These are phyloP conservation scores for Cercocebus atys DNA, from an alignment of 2,113 vertebrate species.

Conservation along the genomic window DNA sequence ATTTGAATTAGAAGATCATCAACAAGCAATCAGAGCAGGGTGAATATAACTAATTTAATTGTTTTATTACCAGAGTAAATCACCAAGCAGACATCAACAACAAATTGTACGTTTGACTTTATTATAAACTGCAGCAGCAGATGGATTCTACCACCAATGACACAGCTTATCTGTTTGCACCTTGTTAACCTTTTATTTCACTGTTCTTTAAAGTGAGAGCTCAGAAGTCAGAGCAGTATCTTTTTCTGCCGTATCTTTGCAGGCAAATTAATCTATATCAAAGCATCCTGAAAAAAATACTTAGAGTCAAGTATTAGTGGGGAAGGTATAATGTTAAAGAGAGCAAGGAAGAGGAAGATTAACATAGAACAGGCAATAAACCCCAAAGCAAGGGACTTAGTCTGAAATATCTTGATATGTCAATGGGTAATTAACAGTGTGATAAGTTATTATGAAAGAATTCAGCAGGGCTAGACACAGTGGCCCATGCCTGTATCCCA, in stretches of 20 bases:
- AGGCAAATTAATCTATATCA: slow-evolving; percentile 30
- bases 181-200: slow-evolving; percentile 59
- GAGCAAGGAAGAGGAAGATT: neutral
- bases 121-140: slow-evolving; percentile 8
- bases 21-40: slow-evolving; percentile 28
- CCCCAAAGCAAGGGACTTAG: neutral
- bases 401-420: neutral
- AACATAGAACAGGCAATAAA: neutral
- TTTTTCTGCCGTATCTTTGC: slow-evolving; percentile 44
- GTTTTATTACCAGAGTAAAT: slow-evolving; percentile 48
- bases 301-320: slow-evolving; percentile 24
- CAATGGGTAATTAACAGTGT: neutral
- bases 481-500: too few species aligned
- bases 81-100: neutral
- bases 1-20: slow-evolving; percentile 49
- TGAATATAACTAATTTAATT: slow-evolving; percentile 51
- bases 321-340: neutral
- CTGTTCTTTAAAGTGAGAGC: slow-evolving; percentile 59
- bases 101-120: slow-evolving; percentile 52
- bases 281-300: neutral
- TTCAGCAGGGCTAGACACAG: neutral
- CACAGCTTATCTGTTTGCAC: slow-evolving; percentile 50
- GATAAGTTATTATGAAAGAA: neutral
- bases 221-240: slow-evolving; percentile 47
- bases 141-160: neutral